phyloP scores from a whole-genome alignment of 2,113 vertebrate genomes.

The Patagioenas fasciata region DNA sequence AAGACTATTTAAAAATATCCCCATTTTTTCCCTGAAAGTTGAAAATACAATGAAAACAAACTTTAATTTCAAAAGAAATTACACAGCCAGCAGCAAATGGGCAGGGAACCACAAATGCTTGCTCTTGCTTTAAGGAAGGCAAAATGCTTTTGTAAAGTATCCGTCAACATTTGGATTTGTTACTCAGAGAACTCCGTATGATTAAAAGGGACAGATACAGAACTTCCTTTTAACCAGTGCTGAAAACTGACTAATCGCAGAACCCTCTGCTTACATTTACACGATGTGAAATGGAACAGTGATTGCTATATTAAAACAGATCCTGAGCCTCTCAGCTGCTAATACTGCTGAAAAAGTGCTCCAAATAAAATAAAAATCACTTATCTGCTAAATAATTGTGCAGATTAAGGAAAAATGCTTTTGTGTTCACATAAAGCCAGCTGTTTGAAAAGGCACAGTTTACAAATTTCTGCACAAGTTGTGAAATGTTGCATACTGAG shows the following conservation, averaged over 20 bases:
- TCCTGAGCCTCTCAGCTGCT: slow-evolving; percentile 75
- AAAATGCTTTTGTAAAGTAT: slow-evolving; percentile 55
- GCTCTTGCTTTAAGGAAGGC: slow-evolving; percentile 55
- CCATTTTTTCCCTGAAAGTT: background rate
- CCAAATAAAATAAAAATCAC: slow-evolving; percentile 63
- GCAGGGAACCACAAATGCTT: slow-evolving; percentile 71
- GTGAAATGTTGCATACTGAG: slow-evolving; percentile 75
- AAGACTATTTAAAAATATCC: slow-evolving; percentile 71
- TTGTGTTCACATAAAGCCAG: slow-evolving; percentile 61
- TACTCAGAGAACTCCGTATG: slow-evolving; percentile 42
- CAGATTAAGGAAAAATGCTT: slow-evolving; percentile 64
- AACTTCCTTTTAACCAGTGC: slow-evolving; percentile 59
- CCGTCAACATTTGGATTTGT: slow-evolving; percentile 25
- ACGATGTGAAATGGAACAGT: slow-evolving; percentile 55
- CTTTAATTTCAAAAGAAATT: slow-evolving; percentile 74
- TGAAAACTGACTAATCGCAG: slow-evolving; percentile 53
- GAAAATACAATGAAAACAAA: slow-evolving; percentile 74
- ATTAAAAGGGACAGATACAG: slow-evolving; percentile 58
- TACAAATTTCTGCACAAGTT: slow-evolving; percentile 68
- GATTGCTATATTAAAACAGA: slow-evolving; percentile 63
- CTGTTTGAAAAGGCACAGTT: slow-evolving; percentile 80
- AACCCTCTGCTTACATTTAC: slow-evolving; percentile 51
- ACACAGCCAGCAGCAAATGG: slow-evolving; percentile 78
- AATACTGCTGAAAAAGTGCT: slow-evolving; percentile 82
- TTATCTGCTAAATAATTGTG: slow-evolving; percentile 68